These are phyloP conservation scores for Volucella inflata DNA, from an alignment of 2,888 invertebrate species.

Conservation along the genomic window DNA sequence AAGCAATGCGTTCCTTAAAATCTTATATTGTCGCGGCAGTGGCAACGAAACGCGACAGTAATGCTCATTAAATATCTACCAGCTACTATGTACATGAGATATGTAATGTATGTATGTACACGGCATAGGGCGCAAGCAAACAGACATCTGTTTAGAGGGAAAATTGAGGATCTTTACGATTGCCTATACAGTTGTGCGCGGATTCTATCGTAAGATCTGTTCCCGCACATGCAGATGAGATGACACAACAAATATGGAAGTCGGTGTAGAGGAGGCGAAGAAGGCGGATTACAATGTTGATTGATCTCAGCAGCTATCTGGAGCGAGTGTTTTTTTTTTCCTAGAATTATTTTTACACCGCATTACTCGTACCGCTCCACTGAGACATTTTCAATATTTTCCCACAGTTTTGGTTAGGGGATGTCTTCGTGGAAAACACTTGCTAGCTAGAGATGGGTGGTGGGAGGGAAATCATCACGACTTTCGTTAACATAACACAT, in stretches of 20 bases:
- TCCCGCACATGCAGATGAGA: conserved; percentile 64
- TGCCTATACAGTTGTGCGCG: conserved; percentile 14
- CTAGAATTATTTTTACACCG: conserved; percentile 18
- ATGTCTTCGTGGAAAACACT: conserved; percentile 67
- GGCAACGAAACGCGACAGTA: conserved; percentile 67
- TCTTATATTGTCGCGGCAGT: conserved; percentile 55
- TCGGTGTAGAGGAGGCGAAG: conserved; percentile 22
- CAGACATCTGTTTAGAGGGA: conserved; percentile 70
- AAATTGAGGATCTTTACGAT: conserved; percentile 43
- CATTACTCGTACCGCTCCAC: conserved; percentile 6
- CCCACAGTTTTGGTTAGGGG: conserved; percentile 69
- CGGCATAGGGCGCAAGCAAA: conserved; percentile 51
- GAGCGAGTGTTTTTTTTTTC: conserved; percentile 43
- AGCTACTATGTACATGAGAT: too few species aligned
- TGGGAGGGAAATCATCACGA: conserved; percentile 34
- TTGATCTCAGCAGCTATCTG: conserved; percentile 75
- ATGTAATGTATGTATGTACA: conserved; percentile 46
- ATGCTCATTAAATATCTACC: conserved; percentile 69
- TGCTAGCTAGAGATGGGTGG: conserved; percentile 57
- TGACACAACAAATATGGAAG: conserved; percentile 46
- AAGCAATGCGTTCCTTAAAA: conserved; percentile 34
- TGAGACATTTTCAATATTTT: conserved; percentile 69
- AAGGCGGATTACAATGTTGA: conserved; percentile 70
- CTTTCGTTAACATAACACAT: conserved; percentile 58
- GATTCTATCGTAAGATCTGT: conserved; percentile 62